phyloP scores from a whole-genome alignment of 2,888 invertebrate species.

The Deilephila elpenor region DNA sequence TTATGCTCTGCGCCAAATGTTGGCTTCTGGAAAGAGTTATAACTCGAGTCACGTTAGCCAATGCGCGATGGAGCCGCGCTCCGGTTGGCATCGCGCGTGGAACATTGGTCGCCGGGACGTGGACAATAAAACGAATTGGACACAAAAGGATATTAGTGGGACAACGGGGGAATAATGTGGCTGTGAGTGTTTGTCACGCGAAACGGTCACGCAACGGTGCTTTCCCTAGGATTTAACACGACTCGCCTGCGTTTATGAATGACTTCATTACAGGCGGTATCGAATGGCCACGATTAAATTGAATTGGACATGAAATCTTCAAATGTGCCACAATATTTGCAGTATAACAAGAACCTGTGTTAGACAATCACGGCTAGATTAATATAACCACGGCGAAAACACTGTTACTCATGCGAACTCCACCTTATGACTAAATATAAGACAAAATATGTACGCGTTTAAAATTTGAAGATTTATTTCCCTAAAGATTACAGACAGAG shows the following conservation, averaged over 20 bases:
- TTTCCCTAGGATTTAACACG: slow-evolving; percentile 66
- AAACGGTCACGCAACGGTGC: slow-evolving; percentile 71
- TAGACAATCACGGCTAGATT: neutral
- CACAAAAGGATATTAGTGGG: slow-evolving; percentile 66
- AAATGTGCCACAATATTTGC: slow-evolving; percentile 16
- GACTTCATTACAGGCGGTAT: slow-evolving; percentile 48
- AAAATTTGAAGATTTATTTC: slow-evolving; percentile 16
- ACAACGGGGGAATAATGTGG: slow-evolving; percentile 60
- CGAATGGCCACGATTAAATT: slow-evolving; percentile 14
- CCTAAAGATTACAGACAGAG: neutral
- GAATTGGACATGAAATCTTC: slow-evolving; percentile 9
- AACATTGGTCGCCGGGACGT: slow-evolving; percentile 47
- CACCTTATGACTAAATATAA: slow-evolving; percentile 14
- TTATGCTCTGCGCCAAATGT: slow-evolving; percentile 39
- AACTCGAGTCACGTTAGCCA: slow-evolving; percentile 38
- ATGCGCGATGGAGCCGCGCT: slow-evolving; percentile 32
- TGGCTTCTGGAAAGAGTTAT: slow-evolving; percentile 41
- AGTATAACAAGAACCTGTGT: neutral
- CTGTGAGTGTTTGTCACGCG: slow-evolving; percentile 67
- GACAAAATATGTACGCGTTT: neutral
- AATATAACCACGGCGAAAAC: slow-evolving; percentile 31
- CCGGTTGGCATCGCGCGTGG: slow-evolving; percentile 40
- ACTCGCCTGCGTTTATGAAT: slow-evolving; percentile 57
- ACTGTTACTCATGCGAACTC: slow-evolving; percentile 37
- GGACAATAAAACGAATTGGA: slow-evolving; percentile 61